A percentile compares a stretch with the other conserved stretches of the same genome.
These are phyloP conservation scores for Catagonus wagneri DNA, from an alignment of 2,113 vertebrate genomes.

Conservation along the genomic window DNA sequence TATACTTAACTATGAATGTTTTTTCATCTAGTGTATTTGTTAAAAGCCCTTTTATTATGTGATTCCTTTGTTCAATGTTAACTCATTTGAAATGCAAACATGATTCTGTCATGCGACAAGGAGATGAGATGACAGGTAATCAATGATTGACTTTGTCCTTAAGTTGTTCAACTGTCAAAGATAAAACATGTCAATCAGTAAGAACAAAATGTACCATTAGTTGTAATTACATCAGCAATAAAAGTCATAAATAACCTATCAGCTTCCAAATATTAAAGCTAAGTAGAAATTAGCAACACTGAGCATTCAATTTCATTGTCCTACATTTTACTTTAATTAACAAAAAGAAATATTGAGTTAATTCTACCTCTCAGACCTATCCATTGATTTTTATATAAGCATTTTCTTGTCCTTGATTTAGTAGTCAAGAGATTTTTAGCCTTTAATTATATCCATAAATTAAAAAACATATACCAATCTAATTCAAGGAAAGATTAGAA, in stretches of 20 bases:
- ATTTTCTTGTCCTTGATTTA: slow-evolving; percentile 71
- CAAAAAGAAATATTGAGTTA: slow-evolving; percentile 58
- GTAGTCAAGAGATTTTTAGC: slow-evolving; percentile 40
- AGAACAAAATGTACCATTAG: slow-evolving; percentile 50
- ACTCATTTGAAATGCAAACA: slow-evolving; percentile 57
- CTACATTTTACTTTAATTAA: slow-evolving; percentile 60
- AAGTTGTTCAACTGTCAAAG: slow-evolving; percentile 73
- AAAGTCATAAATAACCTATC: background rate
- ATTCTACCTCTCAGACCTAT: slow-evolving; percentile 53
- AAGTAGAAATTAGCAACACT: background rate
- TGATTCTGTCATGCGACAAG: slow-evolving; percentile 42
- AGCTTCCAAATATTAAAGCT: background rate
- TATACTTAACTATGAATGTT: background rate
- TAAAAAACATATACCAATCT: slow-evolving; percentile 36
- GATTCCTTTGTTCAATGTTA: slow-evolving; percentile 37
- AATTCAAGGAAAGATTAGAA: slow-evolving; percentile 46
- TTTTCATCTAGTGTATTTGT: slow-evolving; percentile 18
- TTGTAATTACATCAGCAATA: slow-evolving; percentile 47
- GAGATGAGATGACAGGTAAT: slow-evolving; percentile 79
- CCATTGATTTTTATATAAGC: slow-evolving; percentile 70
- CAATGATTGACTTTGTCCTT: slow-evolving; percentile 77
- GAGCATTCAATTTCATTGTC: background rate
- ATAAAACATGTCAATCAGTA: slow-evolving; percentile 70
- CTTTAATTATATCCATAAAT: slow-evolving; percentile 70
- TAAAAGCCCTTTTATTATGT: slow-evolving; percentile 27